Evolutionary conservation across 2,888 invertebrate species (phyloP), one percentile per base, ranked within the genome.

Genomic region (Hirtodrosophila histrioides): DNA sequence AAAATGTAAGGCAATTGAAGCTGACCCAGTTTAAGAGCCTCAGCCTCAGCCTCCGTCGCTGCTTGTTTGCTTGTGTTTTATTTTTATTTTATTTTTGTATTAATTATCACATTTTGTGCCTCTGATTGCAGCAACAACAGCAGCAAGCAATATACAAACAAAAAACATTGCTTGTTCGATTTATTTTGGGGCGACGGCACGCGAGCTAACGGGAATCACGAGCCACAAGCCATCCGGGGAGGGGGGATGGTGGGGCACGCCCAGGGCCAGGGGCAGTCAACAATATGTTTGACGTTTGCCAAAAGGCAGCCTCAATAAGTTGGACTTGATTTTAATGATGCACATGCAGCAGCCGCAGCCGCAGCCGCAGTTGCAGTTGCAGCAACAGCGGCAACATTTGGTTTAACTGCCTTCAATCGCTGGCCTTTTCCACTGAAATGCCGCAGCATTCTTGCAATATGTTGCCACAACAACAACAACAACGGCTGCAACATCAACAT

Each of bases 301-400:
- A 82, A 85, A 68, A 82, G 41, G 55, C 56, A 51, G 31, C 29
- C 57, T 51, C 46, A 48, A 58, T 62, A 60, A 53, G 54, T 62
- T 64, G 58, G 77, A 86, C 79, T 80, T 68, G 74, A 71, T 73
- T 83, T 83, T 83, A 83, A 83, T 88, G 87, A 83, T 88, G 87
- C 88, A 41, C 78, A 67, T 56, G 78, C 78, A 75, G 67, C 77
- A 60, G 49, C 17, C 17, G 17, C 17, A 17, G 17, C 2, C 2
- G 17, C 17, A 17, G 78, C 78, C n/a, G 67, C 77, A 60, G 49
- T 2, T 2, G 17, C 17, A 17, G 17, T 17, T 17, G 17, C 17
- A 17, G 78, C 78, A 75, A 67, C 80, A 62, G 49, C 56, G 54
- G 12, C 50, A 12, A 27, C 54, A 11, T 17, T 53, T 60, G 53